Base-by-base conservation (phyloP, 2,888 invertebrate genomes). In the Conchocele bisecta region DNA sequence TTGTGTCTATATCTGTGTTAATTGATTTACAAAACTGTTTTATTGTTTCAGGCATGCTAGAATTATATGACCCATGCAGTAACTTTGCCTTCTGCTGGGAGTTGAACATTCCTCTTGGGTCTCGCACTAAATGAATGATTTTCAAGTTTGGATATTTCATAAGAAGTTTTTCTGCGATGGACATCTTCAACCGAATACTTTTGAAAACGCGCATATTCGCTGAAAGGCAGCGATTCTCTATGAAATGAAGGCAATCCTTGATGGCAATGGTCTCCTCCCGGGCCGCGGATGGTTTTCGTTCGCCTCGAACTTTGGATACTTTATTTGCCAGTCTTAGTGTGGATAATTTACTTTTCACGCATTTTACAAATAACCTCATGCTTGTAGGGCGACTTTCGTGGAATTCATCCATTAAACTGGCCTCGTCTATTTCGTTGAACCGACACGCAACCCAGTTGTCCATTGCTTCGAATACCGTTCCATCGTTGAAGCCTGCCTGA, bases 21-120 rank as follows among this genome's bases (percentile, higher is more conserved):
- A 64, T 46, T 9, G n/a, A n/a, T 7, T 17, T 2, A 44, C 64
- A 64, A 11, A 54, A 46, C n/a, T 11, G n/a, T n/a, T n/a, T n/a
- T n/a, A n/a, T n/a, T n/a, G n/a, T 24, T 11, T 48, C 15, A 24
- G 48, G 17, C n/a, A 29, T 9, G 13, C 13, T 17, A 11, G 15
- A 15, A 3, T 56, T 29, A 3, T 6, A 11, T 35, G 9, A 15
- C 20, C 5, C 9, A 20, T 56, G 26, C 17, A 37, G 20, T 2
- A 64, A n/a, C 1, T 24, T 1, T 17, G 11, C 33, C 7, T 17
- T 3, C 13, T 13, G 28, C 28, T 57, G 64, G 0, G 77, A 77
- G 22, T 56, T 31, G 29, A 74, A 67, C 48, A 70, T 59, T 29
- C 70, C 77, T 17, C 77, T 44, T 39, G 77, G 77, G 33, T 77